Percentiles rank a stretch among this genome's conserved stretches.
phyloP scores from a whole-genome alignment of 2,888 invertebrate species.

The Podotricha telesiphe region DNA sequence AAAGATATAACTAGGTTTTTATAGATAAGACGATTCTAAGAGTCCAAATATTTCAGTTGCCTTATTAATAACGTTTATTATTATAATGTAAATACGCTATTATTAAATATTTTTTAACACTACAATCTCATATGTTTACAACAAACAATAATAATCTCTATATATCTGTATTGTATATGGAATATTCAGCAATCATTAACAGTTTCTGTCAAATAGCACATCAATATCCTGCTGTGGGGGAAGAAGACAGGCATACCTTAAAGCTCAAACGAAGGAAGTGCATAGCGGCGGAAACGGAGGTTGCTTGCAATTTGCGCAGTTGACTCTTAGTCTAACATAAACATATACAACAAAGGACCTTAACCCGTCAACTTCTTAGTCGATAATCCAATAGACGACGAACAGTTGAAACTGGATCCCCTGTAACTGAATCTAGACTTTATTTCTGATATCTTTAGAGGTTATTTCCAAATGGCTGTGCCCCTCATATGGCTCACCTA shows the following conservation, averaged over 20 bases:
- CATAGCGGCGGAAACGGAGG: constrained; percentile 49
- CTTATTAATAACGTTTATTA: too few relatives aligned
- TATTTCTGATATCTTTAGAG: constrained; percentile 34
- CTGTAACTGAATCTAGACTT: constrained; percentile 25
- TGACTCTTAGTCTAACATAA: constrained; percentile 42
- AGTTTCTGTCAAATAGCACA: constrained; percentile 29
- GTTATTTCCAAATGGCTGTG: constrained; percentile 29
- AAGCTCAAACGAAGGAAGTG: constrained; percentile 47
- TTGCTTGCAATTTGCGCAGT: constrained; percentile 48
- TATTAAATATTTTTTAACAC: too few relatives aligned
- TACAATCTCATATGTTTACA: background rate
- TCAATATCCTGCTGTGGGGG: constrained; percentile 35
- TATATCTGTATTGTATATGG: background rate
- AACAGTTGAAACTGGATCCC: constrained; percentile 12
- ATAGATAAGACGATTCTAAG: too few relatives aligned
- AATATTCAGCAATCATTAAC: constrained; percentile 7
- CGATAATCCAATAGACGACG: constrained; percentile 35
- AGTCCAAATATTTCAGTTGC: too few relatives aligned
- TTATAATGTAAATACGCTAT: too few relatives aligned
- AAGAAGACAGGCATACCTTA: constrained; percentile 41
- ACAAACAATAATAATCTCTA: background rate
- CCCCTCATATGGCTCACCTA: constrained; percentile 36
- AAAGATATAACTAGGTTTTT: too few relatives aligned
- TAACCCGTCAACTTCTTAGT: constrained; percentile 34
- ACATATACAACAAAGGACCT: constrained; percentile 35